Evolutionary conservation across 2,888 invertebrate species (phyloP), one percentile per base, ranked within the genome.

Genomic region (Dasypogon diadema): DNA sequence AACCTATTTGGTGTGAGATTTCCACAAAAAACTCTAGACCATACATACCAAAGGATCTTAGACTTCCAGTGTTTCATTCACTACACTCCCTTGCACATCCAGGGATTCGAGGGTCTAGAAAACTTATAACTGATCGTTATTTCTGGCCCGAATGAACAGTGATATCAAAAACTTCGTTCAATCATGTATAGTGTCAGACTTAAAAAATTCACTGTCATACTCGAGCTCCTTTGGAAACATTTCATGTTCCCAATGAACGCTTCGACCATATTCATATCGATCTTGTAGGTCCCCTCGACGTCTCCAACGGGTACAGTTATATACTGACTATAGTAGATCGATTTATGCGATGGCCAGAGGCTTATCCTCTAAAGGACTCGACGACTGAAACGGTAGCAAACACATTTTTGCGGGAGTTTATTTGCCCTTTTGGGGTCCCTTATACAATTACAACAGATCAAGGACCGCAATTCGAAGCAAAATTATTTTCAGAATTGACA

Each of bases 391-490:
- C 80, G 4, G 78, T 80, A 0, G 79, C 79, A 1, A 58, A 63
- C 2, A 74, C 74, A 3, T 76, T 80, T 30, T 77, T 58, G 58
- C 6, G 22, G 22, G n/a, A 14, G 6, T 81, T 79, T 80, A 77
- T 80, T 6, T 73, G 76, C n/a, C 77, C 78, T 5, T 30, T 30
- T 10, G 34, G 34, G 10, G 34, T 30, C 34, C 34, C 34, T 30
- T 30, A 5, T 6, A 30, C 75, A n/a, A 74, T 81, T 6, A 80
- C 79, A 10, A 79, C 81, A 0, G 81, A 81, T 76, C 80, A 79
- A 42, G 80, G 80, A 1, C 42, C 78, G 3, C 80, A 81, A 48
- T 81, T 81, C 46, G 80, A 80, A 54, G 80, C 79, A 5, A 24
- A 74, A 2, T 76, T 81, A 8, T 81, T 81, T 76, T 73, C 75